Evolutionary conservation across 2,797 vertebrate species (phyloP), one percentile per base, ranked within the genome.

Genomic region (Geotrypetes seraphini): DNA sequence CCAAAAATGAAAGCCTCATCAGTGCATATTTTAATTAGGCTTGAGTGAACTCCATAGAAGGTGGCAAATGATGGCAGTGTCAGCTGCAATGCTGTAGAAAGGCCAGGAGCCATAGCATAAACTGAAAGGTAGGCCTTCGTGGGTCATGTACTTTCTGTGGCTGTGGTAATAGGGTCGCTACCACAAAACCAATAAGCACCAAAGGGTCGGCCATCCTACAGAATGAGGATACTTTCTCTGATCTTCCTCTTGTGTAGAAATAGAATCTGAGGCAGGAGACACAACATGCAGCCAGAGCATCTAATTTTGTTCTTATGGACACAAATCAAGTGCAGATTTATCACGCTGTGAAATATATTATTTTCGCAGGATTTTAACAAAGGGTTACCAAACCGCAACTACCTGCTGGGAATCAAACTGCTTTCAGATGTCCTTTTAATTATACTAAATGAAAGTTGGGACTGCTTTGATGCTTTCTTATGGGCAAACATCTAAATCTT

Each of bases 301-400:
- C 71, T 64, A 49, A 61, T 59, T 55, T 71, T 66, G 14, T 22
- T 63, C 45, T 55, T 40, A 60, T 62, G 52, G 56, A 66, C 56
- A 62, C 47, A 66, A 71, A 73, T 57, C 62, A 73, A 73, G 34
- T 22, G 17, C 39, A 54, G 47, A 54, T 63, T 69, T 67, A 37
- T 71, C 72, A 71, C 58, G 66, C 72, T 79, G 75, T 65, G 72
- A 78, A 73, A 63, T 65, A 63, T 67, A 76, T 77, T 66, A 73
- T 67, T 66, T 71, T 78, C 69, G 71, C 30, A 45, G 58, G 62
- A 56, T 54, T 69, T 75, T 64, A 71, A 75, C 63, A 75, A 73
- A 73, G 49, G 57, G 53, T 54, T 61, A 69, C 53, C 43, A 51
- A 66, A 59, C 33, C 27, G 8, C 26, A 47, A 59, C 53, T 43